Conservation (phyloP, 2,888 invertebrate species). For the Capitulum mitella region DNA sequence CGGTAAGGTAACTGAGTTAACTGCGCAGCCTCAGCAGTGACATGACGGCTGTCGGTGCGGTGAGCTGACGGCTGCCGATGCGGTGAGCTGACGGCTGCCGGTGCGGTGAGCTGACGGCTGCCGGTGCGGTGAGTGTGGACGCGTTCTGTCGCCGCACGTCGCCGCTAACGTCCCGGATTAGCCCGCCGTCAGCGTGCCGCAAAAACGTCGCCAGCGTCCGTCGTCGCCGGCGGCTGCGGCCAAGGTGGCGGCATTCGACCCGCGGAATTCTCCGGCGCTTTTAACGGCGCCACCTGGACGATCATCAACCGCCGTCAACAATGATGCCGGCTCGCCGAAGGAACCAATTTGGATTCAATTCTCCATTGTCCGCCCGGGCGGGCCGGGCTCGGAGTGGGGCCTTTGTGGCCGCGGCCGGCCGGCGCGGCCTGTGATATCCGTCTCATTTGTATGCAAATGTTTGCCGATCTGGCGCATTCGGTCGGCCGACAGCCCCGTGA, state of each 20-base stretch:
- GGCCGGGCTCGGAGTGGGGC: neutral
- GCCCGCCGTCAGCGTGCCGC: neutral
- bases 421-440: neutral
- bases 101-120: too few species aligned
- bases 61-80: too few species aligned
- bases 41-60: too few species aligned
- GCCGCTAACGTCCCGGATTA: neutral
- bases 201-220: neutral
- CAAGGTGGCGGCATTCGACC: too few species aligned
- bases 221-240: too few species aligned
- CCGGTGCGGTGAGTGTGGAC: too few species aligned
- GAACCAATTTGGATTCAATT: neutral
- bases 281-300: neutral
- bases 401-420: neutral
- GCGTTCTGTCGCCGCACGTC: too few species aligned
- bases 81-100: too few species aligned
- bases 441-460: conserved; percentile 12
- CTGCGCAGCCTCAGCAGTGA: too few species aligned
- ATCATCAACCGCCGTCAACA: neutral
- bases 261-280: too few species aligned
- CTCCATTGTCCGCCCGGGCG: neutral
- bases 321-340: neutral
- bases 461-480: neutral
- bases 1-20: too few species aligned
- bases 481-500: neutral